Conservation (phyloP, 2,888 invertebrate genomes). For the Apodemia hepburni region DNA sequence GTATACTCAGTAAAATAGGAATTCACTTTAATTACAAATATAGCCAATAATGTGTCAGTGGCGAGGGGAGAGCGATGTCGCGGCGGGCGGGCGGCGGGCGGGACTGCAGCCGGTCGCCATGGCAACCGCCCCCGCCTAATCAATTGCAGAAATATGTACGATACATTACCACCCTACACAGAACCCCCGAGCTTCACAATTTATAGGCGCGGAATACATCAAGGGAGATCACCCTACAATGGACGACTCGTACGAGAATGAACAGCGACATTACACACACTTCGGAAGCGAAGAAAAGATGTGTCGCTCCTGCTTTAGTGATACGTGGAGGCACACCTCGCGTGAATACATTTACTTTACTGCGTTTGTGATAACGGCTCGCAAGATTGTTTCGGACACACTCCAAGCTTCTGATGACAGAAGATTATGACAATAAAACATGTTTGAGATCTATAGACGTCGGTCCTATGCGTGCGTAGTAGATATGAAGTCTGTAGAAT, state of each 20-base stretch:
- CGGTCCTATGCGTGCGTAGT: too few relatives aligned
- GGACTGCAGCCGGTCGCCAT: constrained; percentile 54
- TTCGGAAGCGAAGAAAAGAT: constrained; percentile 60
- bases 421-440: too few relatives aligned
- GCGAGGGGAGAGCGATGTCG: constrained; percentile 29
- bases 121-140: constrained; percentile 78
- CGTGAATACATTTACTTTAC: background rate
- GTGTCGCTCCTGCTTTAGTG: constrained; percentile 42
- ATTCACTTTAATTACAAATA: constrained; percentile 25
- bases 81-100: constrained; percentile 36
- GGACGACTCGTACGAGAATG: constrained; percentile 50
- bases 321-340: background rate
- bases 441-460: too few relatives aligned
- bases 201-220: constrained; percentile 32
- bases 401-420: too few relatives aligned
- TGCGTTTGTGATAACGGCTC: background rate
- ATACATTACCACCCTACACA: constrained; percentile 49
- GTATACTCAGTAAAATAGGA: background rate
- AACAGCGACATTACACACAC: constrained; percentile 55
- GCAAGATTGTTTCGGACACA: background rate
- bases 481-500: too few relatives aligned
- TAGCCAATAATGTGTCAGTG: constrained; percentile 40
- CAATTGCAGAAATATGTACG: constrained; percentile 81
- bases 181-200: constrained; percentile 31
- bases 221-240: constrained; percentile 37